Evolutionary conservation across 1,140 invertebrate genomes (phyloP).

Genomic region (Micrasema longulum): DNA sequence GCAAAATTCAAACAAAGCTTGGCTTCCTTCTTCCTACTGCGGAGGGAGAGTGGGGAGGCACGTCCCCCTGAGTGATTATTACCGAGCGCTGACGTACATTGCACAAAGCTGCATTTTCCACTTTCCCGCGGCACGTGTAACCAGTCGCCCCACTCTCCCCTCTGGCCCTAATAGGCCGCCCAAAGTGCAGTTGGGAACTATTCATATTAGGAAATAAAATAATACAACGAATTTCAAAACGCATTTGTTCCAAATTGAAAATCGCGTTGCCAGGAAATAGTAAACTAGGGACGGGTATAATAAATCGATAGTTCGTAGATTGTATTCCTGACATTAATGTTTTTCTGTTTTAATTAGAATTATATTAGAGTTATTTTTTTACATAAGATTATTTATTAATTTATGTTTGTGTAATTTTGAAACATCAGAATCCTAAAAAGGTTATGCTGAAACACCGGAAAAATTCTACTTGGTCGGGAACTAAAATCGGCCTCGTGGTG

Average conservation of each 20-base stretch:
- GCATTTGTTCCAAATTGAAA: neutral
- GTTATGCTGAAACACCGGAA: no score
- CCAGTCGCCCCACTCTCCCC: conserved; percentile 53
- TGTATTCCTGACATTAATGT: no score
- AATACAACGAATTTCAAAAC: conserved; percentile 25
- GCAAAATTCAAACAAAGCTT: conserved; percentile 1
- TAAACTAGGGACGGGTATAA: no score
- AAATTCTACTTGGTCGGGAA: no score
- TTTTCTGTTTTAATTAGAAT: no score
- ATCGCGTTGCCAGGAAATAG: no score
- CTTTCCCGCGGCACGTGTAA: conserved; percentile 49
- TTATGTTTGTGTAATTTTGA: no score
- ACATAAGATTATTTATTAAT: no score
- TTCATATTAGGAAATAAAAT: conserved; percentile 2
- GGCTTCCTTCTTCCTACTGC: conserved; percentile 2
- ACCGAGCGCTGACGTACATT: neutral
- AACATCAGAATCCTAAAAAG: no score
- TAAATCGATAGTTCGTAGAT: no score
- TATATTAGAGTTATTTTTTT: no score
- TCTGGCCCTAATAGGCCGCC: conserved; percentile 36
- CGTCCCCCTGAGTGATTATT: neutral
- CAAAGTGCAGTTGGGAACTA: conserved; percentile 20
- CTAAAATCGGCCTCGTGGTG: no score
- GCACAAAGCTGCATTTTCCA: conserved; percentile 40
- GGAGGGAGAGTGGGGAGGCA: neutral